Base-by-base conservation (phyloP, 2,797 vertebrate genomes). In the Manis crassicaudata region DNA sequence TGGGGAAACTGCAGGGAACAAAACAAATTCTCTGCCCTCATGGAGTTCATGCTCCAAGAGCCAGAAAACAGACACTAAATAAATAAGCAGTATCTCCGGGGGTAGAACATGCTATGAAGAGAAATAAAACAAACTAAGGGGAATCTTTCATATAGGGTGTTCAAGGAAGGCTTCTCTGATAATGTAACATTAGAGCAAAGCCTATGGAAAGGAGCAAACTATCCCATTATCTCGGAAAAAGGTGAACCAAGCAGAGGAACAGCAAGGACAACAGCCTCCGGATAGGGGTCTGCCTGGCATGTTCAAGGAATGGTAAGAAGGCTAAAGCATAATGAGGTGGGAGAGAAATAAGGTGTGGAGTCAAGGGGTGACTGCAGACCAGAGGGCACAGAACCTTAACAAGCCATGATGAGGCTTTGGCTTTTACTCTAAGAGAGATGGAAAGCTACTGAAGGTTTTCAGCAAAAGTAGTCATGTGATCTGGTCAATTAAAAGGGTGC, bases 21-120 rank as follows among this genome's bases (percentile, higher is more conserved):
- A 92, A 88, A 95, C 29, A 90, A 67, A 93, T 84, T 75, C 60
- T 82, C 92, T 95, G 52, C 18, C 80, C 52, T 75, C 27, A n/a
- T 67, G 60, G 32, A 90, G 73, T 82, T 88, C 63, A 83, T 77
- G 25, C 76, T 88, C 73, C 56, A 87, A 54, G 52, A 84, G 60
- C 70, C 94, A 89, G 54, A 73, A 95, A 88, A 54, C 86, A 97
- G 76, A 90, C 46, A 88, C 46, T 43, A 85, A 76, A 67, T 85
- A 93, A 92, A 76, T 32, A 86, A 91, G 91, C 76, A 92, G 1
- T 54, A 75, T 35, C 43, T 88, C 70, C 85, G 72, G 68, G 70
- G 63, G 77, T 60, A n/a, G 80, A 82, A 93, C 73, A 75, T 62
- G 93, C 56, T 46, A 75, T 75, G 46, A 84, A 94, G 80, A 95